These are phyloP conservation scores for Stenurella melanura DNA, from an alignment of 2,888 invertebrate genomes.

Conservation along the genomic window DNA sequence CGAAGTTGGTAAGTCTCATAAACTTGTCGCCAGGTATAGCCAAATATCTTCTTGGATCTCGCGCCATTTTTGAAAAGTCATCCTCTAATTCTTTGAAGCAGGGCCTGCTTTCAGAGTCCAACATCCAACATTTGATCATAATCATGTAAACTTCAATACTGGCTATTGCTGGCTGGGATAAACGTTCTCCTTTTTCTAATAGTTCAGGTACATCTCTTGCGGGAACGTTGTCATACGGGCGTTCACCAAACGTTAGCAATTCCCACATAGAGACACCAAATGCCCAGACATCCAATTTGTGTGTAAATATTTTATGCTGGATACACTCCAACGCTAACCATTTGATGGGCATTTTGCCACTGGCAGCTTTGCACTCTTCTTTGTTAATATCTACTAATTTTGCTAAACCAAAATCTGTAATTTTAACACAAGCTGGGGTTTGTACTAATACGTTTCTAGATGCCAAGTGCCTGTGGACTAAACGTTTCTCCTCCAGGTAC, in stretches of 20 bases:
- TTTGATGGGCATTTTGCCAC: constrained; percentile 99
- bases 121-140: constrained; percentile 98
- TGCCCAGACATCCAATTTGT: constrained; percentile 99
- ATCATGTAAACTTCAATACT: constrained; percentile 98
- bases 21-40: constrained; percentile 94
- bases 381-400: constrained; percentile 96
- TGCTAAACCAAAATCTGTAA: constrained; percentile 98
- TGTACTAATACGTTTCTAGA: constrained; percentile 98
- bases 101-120: constrained; percentile 95
- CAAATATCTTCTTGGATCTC: constrained; percentile 96
- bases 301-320: constrained; percentile 95
- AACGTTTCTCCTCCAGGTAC: constrained; percentile 93
- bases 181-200: constrained; percentile 93
- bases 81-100: constrained; percentile 94
- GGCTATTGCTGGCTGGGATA: constrained; percentile 95
- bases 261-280: constrained; percentile 99
- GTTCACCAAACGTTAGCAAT: constrained; percentile 93
- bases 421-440: constrained; percentile 93
- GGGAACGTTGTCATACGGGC: constrained; percentile 94
- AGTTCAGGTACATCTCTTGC: constrained; percentile 94
- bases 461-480: constrained; percentile 97
- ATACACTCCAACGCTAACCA: constrained; percentile 99
- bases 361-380: constrained; percentile 96
- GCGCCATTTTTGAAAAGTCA: constrained; percentile 95
- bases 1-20: constrained; percentile 85